These are phyloP conservation scores for Hozukius guyotensis DNA, from an alignment of 2,797 vertebrate genomes.

Conservation along the genomic window DNA sequence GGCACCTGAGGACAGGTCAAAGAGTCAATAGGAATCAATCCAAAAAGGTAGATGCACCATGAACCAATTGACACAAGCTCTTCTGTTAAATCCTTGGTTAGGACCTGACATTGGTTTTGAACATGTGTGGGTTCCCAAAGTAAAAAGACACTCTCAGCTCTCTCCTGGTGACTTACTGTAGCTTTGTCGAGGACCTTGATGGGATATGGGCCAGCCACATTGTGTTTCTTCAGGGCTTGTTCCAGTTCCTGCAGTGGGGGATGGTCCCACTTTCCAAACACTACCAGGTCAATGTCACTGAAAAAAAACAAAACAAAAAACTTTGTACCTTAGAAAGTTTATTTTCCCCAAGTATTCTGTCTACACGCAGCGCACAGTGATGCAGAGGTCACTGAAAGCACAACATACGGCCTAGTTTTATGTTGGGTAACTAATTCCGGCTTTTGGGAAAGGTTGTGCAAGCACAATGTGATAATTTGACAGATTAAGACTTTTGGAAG, in stretches of 20 bases:
- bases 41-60: not conserved
- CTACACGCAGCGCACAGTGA: not conserved
- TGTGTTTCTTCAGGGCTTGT: conserved; percentile 93
- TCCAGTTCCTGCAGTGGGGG: conserved; percentile 94
- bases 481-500: not conserved
- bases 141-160: not conserved
- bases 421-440: not conserved
- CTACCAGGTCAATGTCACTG: conserved; percentile 98
- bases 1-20: conserved; percentile 86
- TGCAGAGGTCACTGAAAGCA: not conserved
- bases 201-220: conserved; percentile 90
- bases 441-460: not conserved
- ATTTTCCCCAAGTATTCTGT: not conserved
- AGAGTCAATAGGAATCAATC: not conserved
- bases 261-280: conserved; percentile 97
- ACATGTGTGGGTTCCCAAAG: not conserved
- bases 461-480: not conserved
- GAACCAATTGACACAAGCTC: not conserved
- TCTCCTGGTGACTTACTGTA: conserved; percentile 85
- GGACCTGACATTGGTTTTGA: not conserved
- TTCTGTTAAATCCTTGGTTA: not conserved
- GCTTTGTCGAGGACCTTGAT: conserved; percentile 99
- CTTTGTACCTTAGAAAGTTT: not conserved
- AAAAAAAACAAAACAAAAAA: conserved; percentile 5
- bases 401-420: not conserved